phyloP scores from a whole-genome alignment of 2,797 vertebrate species.

The Enteromius treurensis region DNA sequence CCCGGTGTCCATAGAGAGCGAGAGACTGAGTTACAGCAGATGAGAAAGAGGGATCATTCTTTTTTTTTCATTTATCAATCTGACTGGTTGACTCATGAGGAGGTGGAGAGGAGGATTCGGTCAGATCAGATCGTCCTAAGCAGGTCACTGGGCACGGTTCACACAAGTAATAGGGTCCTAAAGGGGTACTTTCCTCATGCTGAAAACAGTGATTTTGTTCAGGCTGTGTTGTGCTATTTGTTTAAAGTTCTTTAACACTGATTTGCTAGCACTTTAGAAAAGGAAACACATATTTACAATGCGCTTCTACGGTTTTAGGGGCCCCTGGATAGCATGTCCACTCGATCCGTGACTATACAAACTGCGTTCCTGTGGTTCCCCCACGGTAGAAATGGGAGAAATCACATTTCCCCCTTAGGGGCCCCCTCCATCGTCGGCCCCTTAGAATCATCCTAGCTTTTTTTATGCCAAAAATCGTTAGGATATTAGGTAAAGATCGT shows the following conservation, averaged over 20 bases:
- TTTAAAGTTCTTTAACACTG: not conserved
- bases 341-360: no score
- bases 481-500: no score
- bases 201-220: constrained; percentile 21
- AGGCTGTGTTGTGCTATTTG: constrained; percentile 8
- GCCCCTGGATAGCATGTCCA: no score
- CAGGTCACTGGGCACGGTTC: constrained; percentile 39
- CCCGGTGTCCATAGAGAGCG: constrained; percentile 27
- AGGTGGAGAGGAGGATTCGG: constrained; percentile 41
- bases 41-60: constrained; percentile 39
- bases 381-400: no score
- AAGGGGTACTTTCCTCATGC: not conserved
- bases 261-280: not conserved
- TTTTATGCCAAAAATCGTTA: no score
- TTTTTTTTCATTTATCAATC: constrained; percentile 55
- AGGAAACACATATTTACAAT: not conserved
- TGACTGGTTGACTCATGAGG: constrained; percentile 55
- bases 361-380: no score
- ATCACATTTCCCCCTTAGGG: no score
- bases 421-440: no score
- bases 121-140: constrained; percentile 40
- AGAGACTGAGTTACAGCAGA: constrained; percentile 38
- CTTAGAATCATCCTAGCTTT: no score
- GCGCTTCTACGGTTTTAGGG: no score
- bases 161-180: constrained; percentile 40